Percentiles rank a stretch among this genome's conserved stretches.
Evolutionary conservation across 2,113 vertebrate species (phyloP).

Genomic region (Paramormyrops kingsleyae): DNA sequence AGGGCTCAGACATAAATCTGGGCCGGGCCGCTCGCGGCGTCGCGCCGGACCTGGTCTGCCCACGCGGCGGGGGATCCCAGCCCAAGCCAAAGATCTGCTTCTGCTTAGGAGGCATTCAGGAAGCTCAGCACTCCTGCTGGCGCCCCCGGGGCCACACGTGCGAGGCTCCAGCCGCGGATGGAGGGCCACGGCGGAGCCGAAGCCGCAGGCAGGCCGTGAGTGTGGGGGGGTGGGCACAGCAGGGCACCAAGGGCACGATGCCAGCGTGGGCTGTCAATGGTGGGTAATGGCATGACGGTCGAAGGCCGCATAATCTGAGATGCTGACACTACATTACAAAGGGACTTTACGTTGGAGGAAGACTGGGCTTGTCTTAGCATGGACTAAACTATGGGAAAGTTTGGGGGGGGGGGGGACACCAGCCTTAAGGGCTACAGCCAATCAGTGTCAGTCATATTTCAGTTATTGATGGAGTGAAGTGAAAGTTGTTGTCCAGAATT

Average conservation of each 20-base stretch:
- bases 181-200: background rate
- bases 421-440: background rate
- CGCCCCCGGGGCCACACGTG: background rate
- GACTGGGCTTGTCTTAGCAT: background rate
- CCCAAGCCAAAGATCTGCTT: slow-evolving; percentile 1
- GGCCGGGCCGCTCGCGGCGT: background rate
- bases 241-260: background rate
- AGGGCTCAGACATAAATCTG: background rate
- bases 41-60: background rate
- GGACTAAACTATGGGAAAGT: background rate
- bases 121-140: background rate
- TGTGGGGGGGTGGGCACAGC: background rate
- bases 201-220: background rate
- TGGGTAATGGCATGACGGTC: background rate
- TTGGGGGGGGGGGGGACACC: background rate
- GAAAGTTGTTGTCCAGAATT: background rate
- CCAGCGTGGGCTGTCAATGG: background rate
- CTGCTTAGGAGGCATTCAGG: background rate
- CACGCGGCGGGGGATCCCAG: background rate
- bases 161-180: background rate
- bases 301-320: background rate
- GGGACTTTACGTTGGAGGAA: background rate
- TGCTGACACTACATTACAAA: background rate
- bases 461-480: background rate
- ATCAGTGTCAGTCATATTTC: background rate